These are phyloP conservation scores for Erebia ligea DNA, from an alignment of 2,888 invertebrate species.

Conservation along the genomic window DNA sequence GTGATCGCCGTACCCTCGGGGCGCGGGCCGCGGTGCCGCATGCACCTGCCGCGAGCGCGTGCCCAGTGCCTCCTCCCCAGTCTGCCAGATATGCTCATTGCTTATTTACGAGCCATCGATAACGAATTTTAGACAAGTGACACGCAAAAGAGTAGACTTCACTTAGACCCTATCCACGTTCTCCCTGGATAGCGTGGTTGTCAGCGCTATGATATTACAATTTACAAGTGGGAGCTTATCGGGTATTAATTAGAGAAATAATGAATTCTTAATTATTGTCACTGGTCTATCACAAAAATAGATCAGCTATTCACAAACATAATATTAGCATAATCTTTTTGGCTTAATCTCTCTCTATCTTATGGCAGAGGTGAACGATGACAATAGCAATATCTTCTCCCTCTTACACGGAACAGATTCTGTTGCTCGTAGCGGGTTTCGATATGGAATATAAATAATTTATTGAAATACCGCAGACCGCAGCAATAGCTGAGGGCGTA, in stretches of 20 bases:
- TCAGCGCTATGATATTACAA: too few relatives aligned
- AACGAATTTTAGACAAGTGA: slow-evolving; percentile 5
- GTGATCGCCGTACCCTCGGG: slow-evolving; percentile 27
- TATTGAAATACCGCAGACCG: slow-evolving; percentile 28
- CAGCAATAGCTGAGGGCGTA: slow-evolving; percentile 28
- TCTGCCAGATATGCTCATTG: slow-evolving; percentile 50
- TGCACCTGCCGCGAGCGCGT: slow-evolving; percentile 41
- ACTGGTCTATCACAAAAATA: too few relatives aligned
- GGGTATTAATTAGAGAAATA: too few relatives aligned
- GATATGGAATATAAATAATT: slow-evolving; percentile 36
- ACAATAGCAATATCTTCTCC: neutral
- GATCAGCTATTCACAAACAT: too few relatives aligned
- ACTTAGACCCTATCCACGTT: too few relatives aligned
- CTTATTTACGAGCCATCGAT: slow-evolving; percentile 46
- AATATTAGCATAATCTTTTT: neutral
- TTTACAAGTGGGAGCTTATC: too few relatives aligned
- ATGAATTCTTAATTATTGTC: too few relatives aligned
- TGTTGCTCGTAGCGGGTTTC: slow-evolving; percentile 15
- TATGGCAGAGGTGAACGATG: neutral
- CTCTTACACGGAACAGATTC: neutral
- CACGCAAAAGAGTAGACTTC: neutral
- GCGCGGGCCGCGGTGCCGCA: slow-evolving; percentile 19
- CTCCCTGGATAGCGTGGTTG: neutral
- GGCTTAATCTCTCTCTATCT: too few relatives aligned
- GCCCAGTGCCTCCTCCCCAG: slow-evolving; percentile 22